Evolutionary conservation across 2,797 vertebrate genomes (phyloP).

Genomic region (Psittacula derbiana): DNA sequence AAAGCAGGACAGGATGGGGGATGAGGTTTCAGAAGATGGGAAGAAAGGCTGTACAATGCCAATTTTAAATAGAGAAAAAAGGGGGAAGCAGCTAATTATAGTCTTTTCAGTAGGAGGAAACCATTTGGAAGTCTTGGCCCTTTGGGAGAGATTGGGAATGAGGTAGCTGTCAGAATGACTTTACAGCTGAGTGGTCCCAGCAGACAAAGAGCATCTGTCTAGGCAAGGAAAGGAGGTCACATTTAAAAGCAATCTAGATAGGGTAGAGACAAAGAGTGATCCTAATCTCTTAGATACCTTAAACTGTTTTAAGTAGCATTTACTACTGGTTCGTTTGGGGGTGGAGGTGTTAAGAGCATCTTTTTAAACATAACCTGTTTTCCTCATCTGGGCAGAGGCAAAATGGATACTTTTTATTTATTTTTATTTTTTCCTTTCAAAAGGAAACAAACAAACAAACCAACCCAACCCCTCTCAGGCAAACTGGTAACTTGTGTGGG

Average conservation of each 20-base stretch:
- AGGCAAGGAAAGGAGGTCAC: slow-evolving; percentile 45
- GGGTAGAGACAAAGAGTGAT: slow-evolving; percentile 9
- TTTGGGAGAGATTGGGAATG: background rate
- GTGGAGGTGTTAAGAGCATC: background rate
- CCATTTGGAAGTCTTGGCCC: slow-evolving; percentile 5
- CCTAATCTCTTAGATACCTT: slow-evolving; percentile 14
- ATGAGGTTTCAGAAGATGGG: background rate
- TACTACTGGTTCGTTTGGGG: background rate
- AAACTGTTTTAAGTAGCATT: slow-evolving; percentile 22
- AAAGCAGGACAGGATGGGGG: background rate
- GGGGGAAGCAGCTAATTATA: slow-evolving; percentile 48
- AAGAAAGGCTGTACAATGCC: background rate
- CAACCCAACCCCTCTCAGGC: background rate
- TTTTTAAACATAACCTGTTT: background rate
- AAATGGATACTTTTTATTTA: background rate
- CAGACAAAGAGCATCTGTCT: slow-evolving; percentile 44
- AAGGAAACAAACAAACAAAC: background rate
- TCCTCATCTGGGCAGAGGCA: background rate
- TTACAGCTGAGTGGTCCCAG: background rate
- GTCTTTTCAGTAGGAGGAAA: slow-evolving; percentile 23
- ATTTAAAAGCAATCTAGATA: slow-evolving; percentile 6
- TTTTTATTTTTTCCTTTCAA: background rate
- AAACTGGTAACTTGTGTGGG: background rate
- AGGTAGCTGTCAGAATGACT: slow-evolving; percentile 33
- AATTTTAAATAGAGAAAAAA: slow-evolving; percentile 10